These are phyloP conservation scores for Ochotona princeps DNA, from an alignment of 2,113 vertebrate genomes.

Conservation along the genomic window DNA sequence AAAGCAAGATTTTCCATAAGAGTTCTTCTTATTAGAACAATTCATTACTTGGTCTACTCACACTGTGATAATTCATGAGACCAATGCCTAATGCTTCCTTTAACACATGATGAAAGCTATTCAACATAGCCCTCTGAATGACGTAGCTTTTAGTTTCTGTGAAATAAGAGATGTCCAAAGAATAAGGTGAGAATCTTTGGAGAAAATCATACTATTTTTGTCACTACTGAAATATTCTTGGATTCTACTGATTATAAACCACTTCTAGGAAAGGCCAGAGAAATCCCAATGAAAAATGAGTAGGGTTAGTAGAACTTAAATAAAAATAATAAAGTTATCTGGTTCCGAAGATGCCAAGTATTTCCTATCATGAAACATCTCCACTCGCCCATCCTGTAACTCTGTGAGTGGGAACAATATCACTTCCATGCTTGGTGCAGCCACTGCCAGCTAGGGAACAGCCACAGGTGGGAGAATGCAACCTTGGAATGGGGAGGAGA, in stretches of 20 bases:
- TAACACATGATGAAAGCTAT: not conserved
- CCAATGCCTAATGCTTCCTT: not conserved
- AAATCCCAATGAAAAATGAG: not conserved
- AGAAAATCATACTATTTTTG: not conserved
- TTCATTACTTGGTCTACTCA: not conserved
- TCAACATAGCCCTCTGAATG: not conserved
- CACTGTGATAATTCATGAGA: not conserved
- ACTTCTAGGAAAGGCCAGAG: not conserved
- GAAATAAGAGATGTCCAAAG: not conserved
- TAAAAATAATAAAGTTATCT: not conserved
- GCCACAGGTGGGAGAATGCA: not conserved
- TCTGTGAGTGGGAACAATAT: not conserved
- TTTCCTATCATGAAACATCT: not conserved
- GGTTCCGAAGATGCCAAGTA: not conserved
- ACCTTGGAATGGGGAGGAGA: fast-evolving
- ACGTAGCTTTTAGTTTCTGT: not conserved
- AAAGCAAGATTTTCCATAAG: not conserved
- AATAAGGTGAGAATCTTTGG: not conserved
- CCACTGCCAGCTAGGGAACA: not conserved
- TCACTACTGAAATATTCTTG: not conserved
- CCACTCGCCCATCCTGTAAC: not conserved
- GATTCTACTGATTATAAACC: not conserved
- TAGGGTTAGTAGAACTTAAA: not conserved
- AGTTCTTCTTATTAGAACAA: not conserved
- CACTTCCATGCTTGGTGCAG: not conserved